Base-by-base conservation (phyloP, 2,113 vertebrate genomes). In the Melanostigma gelatinosum region DNA sequence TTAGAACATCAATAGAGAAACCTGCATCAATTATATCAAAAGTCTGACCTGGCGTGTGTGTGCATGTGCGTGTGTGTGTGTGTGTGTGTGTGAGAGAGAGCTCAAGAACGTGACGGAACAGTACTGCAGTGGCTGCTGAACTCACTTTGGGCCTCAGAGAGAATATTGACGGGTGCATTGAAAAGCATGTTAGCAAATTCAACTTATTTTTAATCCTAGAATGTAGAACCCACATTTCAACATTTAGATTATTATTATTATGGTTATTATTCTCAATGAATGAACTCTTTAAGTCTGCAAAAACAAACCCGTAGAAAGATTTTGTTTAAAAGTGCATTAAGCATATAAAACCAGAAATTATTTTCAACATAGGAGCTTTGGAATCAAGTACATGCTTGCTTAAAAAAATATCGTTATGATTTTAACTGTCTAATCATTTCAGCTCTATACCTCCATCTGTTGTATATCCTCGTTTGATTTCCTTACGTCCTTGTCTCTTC, bases 11-110 rank as follows among this genome's bases (percentile, higher is more conserved):
- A 32, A 65, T 75, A 46, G 50, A 70, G 29, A 18, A 79, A 54
- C 44, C 3, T 38, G 4, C 57, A 55, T 82, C 10, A 38, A 16
- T 64, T 70, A 67, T 85, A 57, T 72, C 78, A 7, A 68, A 75
- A 66, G 66, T 78, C 63, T 42, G 44, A 38, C 42, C 55, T 38
- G 29, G 4, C 29, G 73, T 69, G 8, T 65, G 62, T 15, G 44
- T 16, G 15, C 13, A 12, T 15, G 44, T 46, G 44, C 0, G 13
- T 15, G 44, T 18, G 46, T 20, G 46, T 18, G 46, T 48, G 46
- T 1, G 13, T 15, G 44, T 18, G 46, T 20, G 46, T 18, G 46
- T 48, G 46, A 0, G 46, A 6, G 42, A 1, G 42, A 3, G 44
- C 16, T n/a, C 8, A 24, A 24, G 27, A 4, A 16, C 5, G 15